Base-by-base conservation (phyloP, 2,888 invertebrate genomes). In the Anagyrus pseudococci region DNA sequence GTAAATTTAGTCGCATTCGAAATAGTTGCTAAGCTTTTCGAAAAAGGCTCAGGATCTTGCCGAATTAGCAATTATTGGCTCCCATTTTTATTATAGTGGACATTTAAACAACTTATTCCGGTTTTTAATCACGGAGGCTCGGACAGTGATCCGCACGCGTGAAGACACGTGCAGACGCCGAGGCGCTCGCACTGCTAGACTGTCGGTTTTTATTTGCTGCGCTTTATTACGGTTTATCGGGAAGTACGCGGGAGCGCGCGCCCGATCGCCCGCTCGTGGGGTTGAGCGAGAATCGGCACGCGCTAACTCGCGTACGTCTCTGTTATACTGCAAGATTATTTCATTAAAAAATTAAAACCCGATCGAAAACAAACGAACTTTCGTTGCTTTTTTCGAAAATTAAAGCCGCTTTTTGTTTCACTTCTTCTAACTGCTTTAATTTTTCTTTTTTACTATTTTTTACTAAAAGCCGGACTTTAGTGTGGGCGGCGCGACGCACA, bases 281-380 rank as follows among this genome's bases (percentile, higher is more conserved):
- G 40, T 22, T 7, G 13, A 47, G 20, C 33, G 7, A 33, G 15
- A n/a, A 33, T 56, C 41, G 50, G 33, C 41, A 49, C 47, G 40
- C 46, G 67, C 58, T 65, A 7, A 64, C 69, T 67, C 71, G 64
- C 72, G 71, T 70, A 74, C 73, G 4, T 43, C 17, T 15, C 75
- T 75, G 72, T 52, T 59, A 58, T 75, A 76, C 76, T 78, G 79
- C 74, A 75, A 80, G 79, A 80, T 80, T 80, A 81, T 81, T 81
- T 80, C 80, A 81, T 80, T 80, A 80, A 81, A 81, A 81, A 81
- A 81, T 81, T 78, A 81, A 79, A 80, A 80, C 77, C 80, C 77
- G 78, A 79, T 80, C 75, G 70, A 77, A 75, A 78, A 79, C 73
- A 74, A 70, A 79, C 77, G 72, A 77, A 72, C 70, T 74, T 77